These are phyloP conservation scores for Tetramorium alpestre DNA, from an alignment of 1,140 invertebrate genomes.

Conservation along the genomic window DNA sequence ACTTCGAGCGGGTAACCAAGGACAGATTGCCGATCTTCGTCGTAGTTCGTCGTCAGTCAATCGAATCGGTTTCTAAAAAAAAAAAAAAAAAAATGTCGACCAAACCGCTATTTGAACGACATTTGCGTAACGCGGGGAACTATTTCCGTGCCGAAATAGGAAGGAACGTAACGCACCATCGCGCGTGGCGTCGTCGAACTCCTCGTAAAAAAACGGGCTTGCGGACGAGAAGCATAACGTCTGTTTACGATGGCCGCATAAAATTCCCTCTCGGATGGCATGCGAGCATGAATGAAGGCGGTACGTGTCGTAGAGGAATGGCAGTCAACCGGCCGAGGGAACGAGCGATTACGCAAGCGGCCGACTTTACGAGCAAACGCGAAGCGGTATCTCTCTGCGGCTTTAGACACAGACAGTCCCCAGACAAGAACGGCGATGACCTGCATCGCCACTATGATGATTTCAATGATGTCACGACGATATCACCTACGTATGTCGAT, in stretches of 20 bases:
- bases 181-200: slow-evolving; percentile 54
- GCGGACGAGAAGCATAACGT: slow-evolving; percentile 52
- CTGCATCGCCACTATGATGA: slow-evolving; percentile 26
- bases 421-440: slow-evolving; percentile 67
- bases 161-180: slow-evolving; percentile 31
- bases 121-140: slow-evolving; percentile 7
- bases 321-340: slow-evolving; percentile 53
- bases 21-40: too few species aligned
- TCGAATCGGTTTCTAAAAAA: neutral
- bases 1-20: neutral
- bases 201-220: slow-evolving; percentile 58
- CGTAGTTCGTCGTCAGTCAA: neutral
- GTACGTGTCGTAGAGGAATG: slow-evolving; percentile 54
- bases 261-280: slow-evolving; percentile 58
- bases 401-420: slow-evolving; percentile 64
- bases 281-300: slow-evolving; percentile 65
- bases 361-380: slow-evolving; percentile 68
- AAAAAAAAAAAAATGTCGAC: too few species aligned
- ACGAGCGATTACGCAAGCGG: slow-evolving; percentile 71
- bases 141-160: slow-evolving; percentile 13
- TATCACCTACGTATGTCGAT: neutral
- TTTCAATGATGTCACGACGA: slow-evolving; percentile 10
- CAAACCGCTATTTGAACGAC: neutral
- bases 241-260: slow-evolving; percentile 61
- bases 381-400: slow-evolving; percentile 52